Conservation (phyloP, 1,140 invertebrate genomes). For the Lasaia peninsularis region DNA sequence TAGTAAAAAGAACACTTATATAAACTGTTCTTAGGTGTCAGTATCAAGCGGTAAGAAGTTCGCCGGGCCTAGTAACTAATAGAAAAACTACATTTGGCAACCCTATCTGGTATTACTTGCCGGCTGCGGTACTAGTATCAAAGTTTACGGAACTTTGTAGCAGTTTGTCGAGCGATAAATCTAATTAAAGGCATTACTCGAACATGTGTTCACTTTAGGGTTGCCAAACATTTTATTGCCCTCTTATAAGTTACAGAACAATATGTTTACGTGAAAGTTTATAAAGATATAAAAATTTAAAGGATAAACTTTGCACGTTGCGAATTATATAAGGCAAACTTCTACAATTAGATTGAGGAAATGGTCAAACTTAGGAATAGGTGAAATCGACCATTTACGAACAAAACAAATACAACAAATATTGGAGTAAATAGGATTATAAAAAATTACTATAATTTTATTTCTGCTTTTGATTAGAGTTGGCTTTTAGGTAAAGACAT, state of each 20-base stretch:
- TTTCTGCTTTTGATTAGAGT: not conserved
- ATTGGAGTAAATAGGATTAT: too few relatives aligned
- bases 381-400: too few relatives aligned
- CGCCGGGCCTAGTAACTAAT: too few relatives aligned
- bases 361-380: too few relatives aligned
- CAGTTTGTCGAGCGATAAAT: conserved; percentile 9
- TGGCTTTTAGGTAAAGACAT: too few relatives aligned
- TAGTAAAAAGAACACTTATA: too few relatives aligned
- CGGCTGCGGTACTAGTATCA: conserved; percentile 3
- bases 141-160: conserved; percentile 4
- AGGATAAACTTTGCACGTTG: too few relatives aligned
- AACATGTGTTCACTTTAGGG: conserved; percentile 6
- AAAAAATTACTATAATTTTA: not conserved
- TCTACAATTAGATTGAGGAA: too few relatives aligned
- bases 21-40: too few relatives aligned
- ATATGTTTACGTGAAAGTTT: not conserved
- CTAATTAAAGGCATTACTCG: conserved; percentile 10
- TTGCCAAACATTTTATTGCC: not conserved
- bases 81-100: not conserved
- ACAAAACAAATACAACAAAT: too few relatives aligned
- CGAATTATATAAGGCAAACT: too few relatives aligned
- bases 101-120: conserved; percentile 1
- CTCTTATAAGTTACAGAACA: not conserved
- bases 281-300: not conserved
- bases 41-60: too few relatives aligned